These are phyloP conservation scores for Syrmaticus mikado DNA, from an alignment of 2,113 vertebrate genomes.

Conservation along the genomic window DNA sequence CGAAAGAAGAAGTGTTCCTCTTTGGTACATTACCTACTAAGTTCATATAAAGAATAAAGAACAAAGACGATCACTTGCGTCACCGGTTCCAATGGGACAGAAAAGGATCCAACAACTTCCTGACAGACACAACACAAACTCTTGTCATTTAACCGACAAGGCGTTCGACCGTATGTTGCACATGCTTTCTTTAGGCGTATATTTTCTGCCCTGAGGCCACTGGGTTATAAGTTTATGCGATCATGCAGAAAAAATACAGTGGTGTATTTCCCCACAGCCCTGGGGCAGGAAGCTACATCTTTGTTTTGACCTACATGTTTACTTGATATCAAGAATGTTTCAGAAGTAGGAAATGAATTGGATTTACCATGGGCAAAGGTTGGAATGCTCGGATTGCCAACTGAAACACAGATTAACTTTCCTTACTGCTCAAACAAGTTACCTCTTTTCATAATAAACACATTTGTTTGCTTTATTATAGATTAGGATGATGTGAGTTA, in stretches of 20 bases:
- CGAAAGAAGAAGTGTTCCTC: too few species aligned
- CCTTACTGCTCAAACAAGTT: background rate
- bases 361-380: background rate
- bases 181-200: background rate
- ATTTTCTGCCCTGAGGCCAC: conserved; percentile 2
- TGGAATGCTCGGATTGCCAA: background rate
- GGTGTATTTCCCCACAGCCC: background rate
- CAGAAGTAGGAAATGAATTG: background rate
- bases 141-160: too few species aligned
- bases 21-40: too few species aligned
- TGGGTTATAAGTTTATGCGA: background rate
- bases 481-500: background rate
- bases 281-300: background rate
- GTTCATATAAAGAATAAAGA: too few species aligned
- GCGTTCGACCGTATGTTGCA: too few species aligned
- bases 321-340: background rate
- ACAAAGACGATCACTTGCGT: too few species aligned
- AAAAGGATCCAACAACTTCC: too few species aligned
- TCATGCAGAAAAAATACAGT: background rate
- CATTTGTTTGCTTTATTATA: conserved; percentile 3
- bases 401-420: background rate
- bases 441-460: conserved; percentile 1
- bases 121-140: too few species aligned
- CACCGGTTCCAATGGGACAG: too few species aligned
- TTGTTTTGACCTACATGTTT: background rate